Evolutionary conservation across 2,888 invertebrate species (phyloP).

Genomic region (Metalampra italica): DNA sequence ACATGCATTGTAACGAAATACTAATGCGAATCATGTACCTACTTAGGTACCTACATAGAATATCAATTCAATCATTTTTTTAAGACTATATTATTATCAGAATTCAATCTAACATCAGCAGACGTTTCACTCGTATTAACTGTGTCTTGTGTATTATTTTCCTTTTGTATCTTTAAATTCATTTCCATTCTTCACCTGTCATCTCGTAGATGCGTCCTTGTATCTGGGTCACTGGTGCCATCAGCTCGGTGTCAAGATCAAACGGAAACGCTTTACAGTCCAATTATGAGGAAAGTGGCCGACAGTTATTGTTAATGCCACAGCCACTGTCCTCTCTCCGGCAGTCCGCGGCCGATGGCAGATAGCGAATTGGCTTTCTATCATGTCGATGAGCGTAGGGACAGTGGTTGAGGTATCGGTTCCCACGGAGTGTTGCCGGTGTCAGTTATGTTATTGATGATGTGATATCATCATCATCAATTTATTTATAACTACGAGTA

Average conservation of each 20-base stretch:
- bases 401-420: not conserved
- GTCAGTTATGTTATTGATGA: not conserved
- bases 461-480: too few species aligned
- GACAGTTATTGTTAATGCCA: not conserved
- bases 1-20: too few species aligned
- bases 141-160: too few species aligned
- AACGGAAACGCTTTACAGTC: not conserved
- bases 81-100: too few species aligned
- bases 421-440: not conserved
- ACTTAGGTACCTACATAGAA: too few species aligned
- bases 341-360: not conserved
- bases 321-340: not conserved
- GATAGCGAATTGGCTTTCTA: not conserved
- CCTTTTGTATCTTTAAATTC: too few species aligned
- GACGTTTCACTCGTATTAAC: too few species aligned
- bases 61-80: too few species aligned
- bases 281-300: not conserved
- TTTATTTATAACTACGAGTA: too few species aligned
- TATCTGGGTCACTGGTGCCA: not conserved
- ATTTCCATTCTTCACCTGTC: not conserved
- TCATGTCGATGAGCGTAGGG: not conserved
- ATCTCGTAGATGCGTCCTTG: not conserved
- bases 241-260: not conserved
- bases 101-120: too few species aligned
- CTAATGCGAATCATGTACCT: too few species aligned